Evolutionary conservation across 2,888 invertebrate genomes (phyloP).

Genomic region (Metallyticus violacea): DNA sequence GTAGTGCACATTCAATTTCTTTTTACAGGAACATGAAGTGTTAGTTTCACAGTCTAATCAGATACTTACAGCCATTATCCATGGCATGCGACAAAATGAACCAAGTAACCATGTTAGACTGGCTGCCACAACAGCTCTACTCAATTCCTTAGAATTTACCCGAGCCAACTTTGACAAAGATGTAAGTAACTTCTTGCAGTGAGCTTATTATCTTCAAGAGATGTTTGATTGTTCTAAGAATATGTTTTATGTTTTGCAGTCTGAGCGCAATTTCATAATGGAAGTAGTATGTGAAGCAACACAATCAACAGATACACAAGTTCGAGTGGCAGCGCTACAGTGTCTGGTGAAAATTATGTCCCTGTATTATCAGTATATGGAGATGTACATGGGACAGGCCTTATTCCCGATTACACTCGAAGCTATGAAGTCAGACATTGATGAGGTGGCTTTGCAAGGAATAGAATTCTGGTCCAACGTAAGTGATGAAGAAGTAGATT

Average conservation of each 20-base stretch:
- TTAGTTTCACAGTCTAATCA: conserved; percentile 90
- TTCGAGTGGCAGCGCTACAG: conserved; percentile 94
- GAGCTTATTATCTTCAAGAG: no score
- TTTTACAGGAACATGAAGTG: conserved; percentile 73
- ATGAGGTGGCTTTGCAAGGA: conserved; percentile 95
- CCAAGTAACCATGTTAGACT: conserved; percentile 90
- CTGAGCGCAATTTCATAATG: conserved; percentile 98
- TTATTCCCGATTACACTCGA: conserved; percentile 96
- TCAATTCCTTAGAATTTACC: conserved; percentile 97
- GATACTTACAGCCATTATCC: conserved; percentile 97
- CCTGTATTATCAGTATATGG: conserved; percentile 98
- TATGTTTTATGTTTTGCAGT: conserved; percentile 45
- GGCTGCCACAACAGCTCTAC: conserved; percentile 93
- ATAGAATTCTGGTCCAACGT: conserved; percentile 99
- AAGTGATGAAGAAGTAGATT: conserved; percentile 97
- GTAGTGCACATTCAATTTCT: background rate
- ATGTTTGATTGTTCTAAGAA: background rate
- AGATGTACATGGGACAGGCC: conserved; percentile 97
- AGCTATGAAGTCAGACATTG: conserved; percentile 96
- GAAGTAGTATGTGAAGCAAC: conserved; percentile 99
- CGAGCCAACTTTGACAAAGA: conserved; percentile 98
- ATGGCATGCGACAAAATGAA: conserved; percentile 95
- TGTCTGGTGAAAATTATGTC: conserved; percentile 98
- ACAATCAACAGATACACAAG: conserved; percentile 85
- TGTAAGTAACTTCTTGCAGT: conserved; percentile 48